Base-by-base conservation (phyloP, 2,888 invertebrate species). In the Lepidochitona cinerea region DNA sequence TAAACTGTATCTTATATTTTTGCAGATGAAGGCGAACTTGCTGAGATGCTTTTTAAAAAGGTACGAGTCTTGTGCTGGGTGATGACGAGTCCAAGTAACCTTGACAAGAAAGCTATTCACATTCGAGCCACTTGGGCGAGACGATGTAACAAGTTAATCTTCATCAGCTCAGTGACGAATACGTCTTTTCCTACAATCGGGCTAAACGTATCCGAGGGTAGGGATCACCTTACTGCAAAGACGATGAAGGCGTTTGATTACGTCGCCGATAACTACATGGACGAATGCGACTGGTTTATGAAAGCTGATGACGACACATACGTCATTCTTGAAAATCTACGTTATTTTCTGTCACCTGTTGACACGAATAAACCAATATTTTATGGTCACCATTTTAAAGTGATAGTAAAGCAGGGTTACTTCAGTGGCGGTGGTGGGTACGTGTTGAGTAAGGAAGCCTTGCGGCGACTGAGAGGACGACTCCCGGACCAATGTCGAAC, bases 231-330 rank as follows among this genome's bases (percentile, higher is more conserved):
- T 26, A 99, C 98, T 97, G 97, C 94, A 5, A 98, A 98, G 23
- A 98, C 98, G 0, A 97, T 97, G 91, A 95, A 94, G 84, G 97
- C 97, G 0, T 97, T 96, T 89, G 94, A 94, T 84, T 96, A 97
- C 87, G 94, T 96, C 35, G 95, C 96, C 87, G 93, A 95, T 81
- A 92, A 97, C 71, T 81, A 97, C 89, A 91, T 94, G 72, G 93
- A 96, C 81, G 93, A 97, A 72, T 96, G 95, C 0, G 97, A 98
- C 91, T 97, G 97, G 97, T 98, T 98, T 90, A 92, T 97, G 84
- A 99, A 98, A 90, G 98, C 98, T 26, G 98, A 98, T 86, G 98
- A 98, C 90, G 98, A 98, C 87, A 98, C 98, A 93, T 98, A 96
- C 90, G 96, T 98, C 41, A 93, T 99, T 52, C 93, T 99, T 59